Base-by-base conservation (phyloP, 2,888 invertebrate genomes). In the Cephonodes hylas region DNA sequence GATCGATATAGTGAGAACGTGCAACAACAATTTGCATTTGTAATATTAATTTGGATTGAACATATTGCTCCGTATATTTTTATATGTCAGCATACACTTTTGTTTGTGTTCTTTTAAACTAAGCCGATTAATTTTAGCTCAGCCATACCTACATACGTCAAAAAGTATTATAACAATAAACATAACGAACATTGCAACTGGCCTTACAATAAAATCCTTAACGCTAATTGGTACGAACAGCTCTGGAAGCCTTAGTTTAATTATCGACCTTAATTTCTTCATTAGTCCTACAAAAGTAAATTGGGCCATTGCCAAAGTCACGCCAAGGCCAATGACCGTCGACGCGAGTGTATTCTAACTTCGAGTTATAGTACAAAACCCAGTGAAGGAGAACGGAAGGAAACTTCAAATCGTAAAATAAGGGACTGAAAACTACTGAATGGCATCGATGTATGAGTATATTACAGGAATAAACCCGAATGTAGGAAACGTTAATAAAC, bases 291-390 rank as follows among this genome's bases (percentile, higher is more conserved):
- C 42, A 22, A 42, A 27, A 56, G 34, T 59, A 57, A 67, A 66
- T 82, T 83, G 83, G 77, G 75, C 60, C 68, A 70, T 65, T 74
- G 83, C 83, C 83, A 83, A 79, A 74, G 75, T 71, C 73, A 67
- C 74, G 77, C 76, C 81, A 83, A 83, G 83, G 83, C 73, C 72
- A 76, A 76, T 83, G 83, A 83, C 83, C 83, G 83, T 64, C 59
- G 73, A 68, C 70, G 22, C 25, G 18, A 61, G 38, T 61, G 22
- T 58, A 18, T 6, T 23, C 22, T 42, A 23, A 61, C 38, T n/a
- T 23, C 15, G 58, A 18, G 45, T 8, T n/a, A 22, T 42, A 61
- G 58, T 58, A 27, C n/a, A 5, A 3, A 3, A 4, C 38, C 13
- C 18, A 34, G 18, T 8, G 25, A 25, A 6, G 1, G n/a, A 46